Evolutionary conservation across 2,113 vertebrate species (phyloP).

Genomic region (Petrocephalus microphthalmus): DNA sequence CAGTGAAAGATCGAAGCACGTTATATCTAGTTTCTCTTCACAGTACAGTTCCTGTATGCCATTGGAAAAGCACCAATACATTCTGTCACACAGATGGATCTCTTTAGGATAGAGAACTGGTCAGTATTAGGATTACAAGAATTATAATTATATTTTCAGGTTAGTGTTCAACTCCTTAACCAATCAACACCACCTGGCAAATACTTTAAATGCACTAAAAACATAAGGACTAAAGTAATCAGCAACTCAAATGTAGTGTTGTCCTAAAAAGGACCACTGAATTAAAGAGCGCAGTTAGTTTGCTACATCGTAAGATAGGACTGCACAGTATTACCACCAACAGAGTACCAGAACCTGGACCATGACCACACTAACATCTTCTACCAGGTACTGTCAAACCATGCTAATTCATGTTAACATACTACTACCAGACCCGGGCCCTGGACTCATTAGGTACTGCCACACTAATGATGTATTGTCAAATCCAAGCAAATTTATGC

Average conservation of each 20-base stretch:
- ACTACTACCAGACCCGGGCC: background rate
- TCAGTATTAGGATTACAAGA: background rate
- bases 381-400: background rate
- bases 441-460: background rate
- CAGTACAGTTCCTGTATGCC: background rate
- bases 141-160: background rate
- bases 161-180: background rate
- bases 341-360: background rate
- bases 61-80: background rate
- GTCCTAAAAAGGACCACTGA: background rate
- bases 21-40: background rate
- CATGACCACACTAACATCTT: background rate
- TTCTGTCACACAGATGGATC: background rate
- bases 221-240: background rate
- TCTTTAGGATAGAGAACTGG: background rate
- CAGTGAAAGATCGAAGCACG: background rate
- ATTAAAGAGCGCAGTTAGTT: background rate
- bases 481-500: background rate
- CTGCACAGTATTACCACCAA: background rate
- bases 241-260: background rate
- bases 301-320: background rate
- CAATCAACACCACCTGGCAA: background rate
- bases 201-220: background rate
- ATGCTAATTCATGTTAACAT: background rate
- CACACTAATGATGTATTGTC: background rate